These are phyloP conservation scores for Caenorhabditis becei DNA, from an alignment of 2,888 invertebrate species.

Conservation along the genomic window DNA sequence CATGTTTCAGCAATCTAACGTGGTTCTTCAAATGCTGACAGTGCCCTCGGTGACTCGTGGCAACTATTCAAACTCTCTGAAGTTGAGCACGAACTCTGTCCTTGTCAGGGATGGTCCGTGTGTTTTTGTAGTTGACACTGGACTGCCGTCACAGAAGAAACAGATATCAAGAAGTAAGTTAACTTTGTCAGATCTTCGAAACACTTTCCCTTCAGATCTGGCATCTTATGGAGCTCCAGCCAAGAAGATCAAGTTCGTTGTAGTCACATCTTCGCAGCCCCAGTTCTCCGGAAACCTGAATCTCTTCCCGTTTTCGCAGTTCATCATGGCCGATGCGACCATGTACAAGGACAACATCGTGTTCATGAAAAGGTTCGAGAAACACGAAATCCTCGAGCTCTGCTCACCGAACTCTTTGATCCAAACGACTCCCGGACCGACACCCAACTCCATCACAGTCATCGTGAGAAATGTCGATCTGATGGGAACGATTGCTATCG, in stretches of 20 bases:
- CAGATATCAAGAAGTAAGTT: conserved; percentile 62
- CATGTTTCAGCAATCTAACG: conserved; percentile 23
- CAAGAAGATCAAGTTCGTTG: conserved; percentile 64
- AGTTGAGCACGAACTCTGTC: conserved; percentile 64
- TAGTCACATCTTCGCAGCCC: conserved; percentile 64
- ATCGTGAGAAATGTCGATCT: conserved; percentile 65
- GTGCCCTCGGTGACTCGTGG: conserved; percentile 48
- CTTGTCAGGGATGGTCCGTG: conserved; percentile 64
- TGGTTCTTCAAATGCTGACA: conserved; percentile 57
- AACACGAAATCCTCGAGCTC: conserved; percentile 57
- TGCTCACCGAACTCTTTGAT: conserved; percentile 66
- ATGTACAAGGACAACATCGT: conserved; percentile 55
- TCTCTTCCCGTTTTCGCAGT: conserved; percentile 66
- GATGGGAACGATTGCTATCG: conserved; percentile 71
- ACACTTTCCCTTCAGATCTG: conserved; percentile 61
- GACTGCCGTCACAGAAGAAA: conserved; percentile 66
- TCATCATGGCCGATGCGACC: conserved; percentile 61
- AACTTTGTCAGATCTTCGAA: not conserved
- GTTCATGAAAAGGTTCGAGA: conserved; percentile 55
- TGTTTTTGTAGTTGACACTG: conserved; percentile 67
- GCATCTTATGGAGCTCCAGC: conserved; percentile 57
- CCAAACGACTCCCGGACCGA: conserved; percentile 67
- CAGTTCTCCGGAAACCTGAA: conserved; percentile 72
- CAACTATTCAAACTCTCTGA: conserved; percentile 61
- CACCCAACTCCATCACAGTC: conserved; percentile 64